Conservation (phyloP, 2,113 vertebrate genomes). For the Burhinus bistriatus region DNA sequence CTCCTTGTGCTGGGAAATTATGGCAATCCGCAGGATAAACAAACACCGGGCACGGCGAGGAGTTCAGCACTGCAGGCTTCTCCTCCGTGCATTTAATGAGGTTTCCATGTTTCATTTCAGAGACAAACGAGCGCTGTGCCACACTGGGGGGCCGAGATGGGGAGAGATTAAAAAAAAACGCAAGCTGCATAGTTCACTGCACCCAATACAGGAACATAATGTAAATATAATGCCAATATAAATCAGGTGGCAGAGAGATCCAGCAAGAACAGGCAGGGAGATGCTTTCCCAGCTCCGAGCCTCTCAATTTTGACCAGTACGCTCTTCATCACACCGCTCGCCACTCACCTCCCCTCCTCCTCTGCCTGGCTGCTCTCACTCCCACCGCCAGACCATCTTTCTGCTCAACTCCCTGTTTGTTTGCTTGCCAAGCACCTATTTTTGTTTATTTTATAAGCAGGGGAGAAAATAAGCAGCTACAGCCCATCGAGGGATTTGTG, state of each 20-base stretch:
- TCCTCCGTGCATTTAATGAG: slow-evolving; percentile 54
- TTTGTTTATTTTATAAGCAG: not conserved
- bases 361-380: not conserved
- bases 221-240: not conserved
- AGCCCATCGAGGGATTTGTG: slow-evolving; percentile 2
- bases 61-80: slow-evolving; percentile 23
- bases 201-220: not conserved
- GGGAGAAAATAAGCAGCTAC: not conserved
- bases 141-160: slow-evolving; percentile 22
- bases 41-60: not conserved
- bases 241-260: not conserved
- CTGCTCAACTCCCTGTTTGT: not conserved
- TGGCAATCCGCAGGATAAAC: not conserved
- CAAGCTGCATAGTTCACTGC: slow-evolving; percentile 5
- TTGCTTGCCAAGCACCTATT: not conserved
- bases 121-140: slow-evolving; percentile 60
- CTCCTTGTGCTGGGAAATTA: not conserved
- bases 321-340: not conserved
- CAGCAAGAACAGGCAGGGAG: not conserved
- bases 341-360: not conserved
- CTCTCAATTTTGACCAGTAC: not conserved
- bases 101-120: slow-evolving; percentile 67
- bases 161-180: not conserved
- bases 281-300: not conserved
- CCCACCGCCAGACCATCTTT: not conserved